Conservation (phyloP, 2,113 vertebrate species). For the Antennarius striatus region DNA sequence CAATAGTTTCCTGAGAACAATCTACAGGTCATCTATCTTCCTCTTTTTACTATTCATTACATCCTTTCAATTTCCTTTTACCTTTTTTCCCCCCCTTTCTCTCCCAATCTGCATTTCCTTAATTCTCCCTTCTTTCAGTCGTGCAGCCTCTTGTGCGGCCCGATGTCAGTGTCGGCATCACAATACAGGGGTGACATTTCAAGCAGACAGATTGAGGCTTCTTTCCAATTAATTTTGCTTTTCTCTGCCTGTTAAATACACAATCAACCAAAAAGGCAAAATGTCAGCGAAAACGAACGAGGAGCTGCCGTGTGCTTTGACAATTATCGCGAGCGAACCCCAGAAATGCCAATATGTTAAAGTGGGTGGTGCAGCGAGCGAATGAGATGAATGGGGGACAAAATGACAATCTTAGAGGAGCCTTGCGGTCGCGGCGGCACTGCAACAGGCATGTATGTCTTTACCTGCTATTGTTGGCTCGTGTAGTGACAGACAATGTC, state of each 20-base stretch:
- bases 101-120: constrained; percentile 8
- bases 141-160: constrained; percentile 26
- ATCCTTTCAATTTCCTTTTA: neutral
- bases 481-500: constrained; percentile 11
- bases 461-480: constrained; percentile 21
- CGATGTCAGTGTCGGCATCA: constrained; percentile 61
- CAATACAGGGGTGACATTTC: constrained; percentile 81
- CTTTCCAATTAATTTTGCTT: constrained; percentile 82
- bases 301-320: constrained; percentile 71
- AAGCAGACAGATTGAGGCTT: constrained; percentile 78
- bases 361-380: constrained; percentile 59
- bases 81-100: neutral
- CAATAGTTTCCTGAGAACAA: constrained; percentile 16
- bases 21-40: neutral
- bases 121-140: constrained; percentile 10
- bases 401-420: constrained; percentile 47
- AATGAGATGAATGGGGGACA: constrained; percentile 70
- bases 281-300: constrained; percentile 83
- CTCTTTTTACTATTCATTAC: constrained; percentile 15
- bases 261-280: constrained; percentile 81
- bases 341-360: constrained; percentile 82
- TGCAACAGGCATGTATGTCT: constrained; percentile 1
- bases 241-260: constrained; percentile 79
- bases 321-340: constrained; percentile 77
- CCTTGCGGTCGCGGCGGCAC: constrained; percentile 26